Base-by-base conservation (phyloP, 2,797 vertebrate species). In the Etheostoma perlongum region DNA sequence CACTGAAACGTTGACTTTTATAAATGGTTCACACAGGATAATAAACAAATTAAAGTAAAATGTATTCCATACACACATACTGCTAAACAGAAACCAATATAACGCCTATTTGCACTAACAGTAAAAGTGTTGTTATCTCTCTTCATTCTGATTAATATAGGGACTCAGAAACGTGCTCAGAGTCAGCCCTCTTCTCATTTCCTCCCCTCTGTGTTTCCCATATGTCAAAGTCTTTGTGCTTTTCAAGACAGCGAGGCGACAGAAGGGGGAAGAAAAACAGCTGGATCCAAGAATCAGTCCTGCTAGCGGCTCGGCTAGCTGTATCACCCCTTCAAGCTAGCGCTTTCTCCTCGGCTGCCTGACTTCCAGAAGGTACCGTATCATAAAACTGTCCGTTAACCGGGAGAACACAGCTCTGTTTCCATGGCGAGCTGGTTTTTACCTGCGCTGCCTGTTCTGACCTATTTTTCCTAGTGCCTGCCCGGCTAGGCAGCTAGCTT, bases 171-270 rank as follows among this genome's bases (percentile, higher is more conserved):
- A 44, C 2, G 2, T 0, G 7, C 0, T 14, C 21, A 0, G 85
- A 89, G 91, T 90, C 85, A 76, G 49, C 0, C 54, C 59, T 89
- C 78, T 0, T 0, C 0, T 4, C 1, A 0, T 7, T 11, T 1
- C 0, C 3, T 0, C 5, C 1, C 21, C 65, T 84, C 72, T 86
- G 21, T 15, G 68, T 67, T 18, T 67, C 79, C 78, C 89, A 75
- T 83, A 84, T 86, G 90, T 91, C 86, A 83, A 66, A 90, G 88
- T 86, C 92, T 92, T 92, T 92, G 92, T 92, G 90, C 85, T 85
- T 69, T 49, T 87, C 62, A 58, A 78, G 89, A 78, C 87, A 66
- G n/a, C 58, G 72, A 82, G 76, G 74, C 81, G 85, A 86, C 81
- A 81, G 60, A 52, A 71, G 30, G 30, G 30, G 76, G 48, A 70